Percentiles rank a stretch among this genome's conserved stretches.
These are phyloP conservation scores for Cataglyphis altisquamis DNA, from an alignment of 2,888 invertebrate genomes.

Conservation along the genomic window DNA sequence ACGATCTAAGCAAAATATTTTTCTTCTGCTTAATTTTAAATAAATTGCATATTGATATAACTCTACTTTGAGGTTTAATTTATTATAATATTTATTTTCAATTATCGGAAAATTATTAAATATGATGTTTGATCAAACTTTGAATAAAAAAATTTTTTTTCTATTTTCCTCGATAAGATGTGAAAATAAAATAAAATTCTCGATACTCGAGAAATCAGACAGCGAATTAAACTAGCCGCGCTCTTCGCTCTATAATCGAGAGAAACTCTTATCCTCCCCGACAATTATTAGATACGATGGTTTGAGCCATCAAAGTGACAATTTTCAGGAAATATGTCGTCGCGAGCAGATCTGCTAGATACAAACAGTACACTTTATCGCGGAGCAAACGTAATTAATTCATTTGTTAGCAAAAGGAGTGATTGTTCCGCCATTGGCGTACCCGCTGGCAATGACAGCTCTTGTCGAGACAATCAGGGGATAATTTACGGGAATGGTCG, in stretches of 20 bases:
- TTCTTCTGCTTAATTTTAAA: neutral
- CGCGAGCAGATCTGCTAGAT: neutral
- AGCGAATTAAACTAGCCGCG: neutral
- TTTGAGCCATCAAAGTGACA: constrained; percentile 14
- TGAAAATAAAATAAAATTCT: neutral
- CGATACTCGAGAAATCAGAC: neutral
- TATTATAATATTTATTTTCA: neutral
- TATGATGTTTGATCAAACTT: neutral
- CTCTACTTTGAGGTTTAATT: neutral
- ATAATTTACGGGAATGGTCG: constrained; percentile 57
- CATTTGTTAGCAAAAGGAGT: constrained; percentile 35
- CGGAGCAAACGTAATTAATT: constrained; percentile 35
- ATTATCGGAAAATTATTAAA: neutral
- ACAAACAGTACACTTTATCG: constrained; percentile 5
- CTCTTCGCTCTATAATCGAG: neutral
- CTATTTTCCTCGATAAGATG: neutral
- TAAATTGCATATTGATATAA: neutral
- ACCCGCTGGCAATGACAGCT: constrained; percentile 6
- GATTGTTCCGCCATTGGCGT: constrained; percentile 33
- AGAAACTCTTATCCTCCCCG: neutral
- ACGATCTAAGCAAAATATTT: constrained; percentile 16
- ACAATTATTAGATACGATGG: neutral
- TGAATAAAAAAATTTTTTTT: neutral
- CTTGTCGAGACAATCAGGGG: constrained; percentile 53
- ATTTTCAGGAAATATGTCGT: constrained; percentile 3